Evolutionary conservation across 2,888 invertebrate genomes (phyloP), one percentile per base, ranked within the genome.

Genomic region (Caenorhabditis doughertyi): DNA sequence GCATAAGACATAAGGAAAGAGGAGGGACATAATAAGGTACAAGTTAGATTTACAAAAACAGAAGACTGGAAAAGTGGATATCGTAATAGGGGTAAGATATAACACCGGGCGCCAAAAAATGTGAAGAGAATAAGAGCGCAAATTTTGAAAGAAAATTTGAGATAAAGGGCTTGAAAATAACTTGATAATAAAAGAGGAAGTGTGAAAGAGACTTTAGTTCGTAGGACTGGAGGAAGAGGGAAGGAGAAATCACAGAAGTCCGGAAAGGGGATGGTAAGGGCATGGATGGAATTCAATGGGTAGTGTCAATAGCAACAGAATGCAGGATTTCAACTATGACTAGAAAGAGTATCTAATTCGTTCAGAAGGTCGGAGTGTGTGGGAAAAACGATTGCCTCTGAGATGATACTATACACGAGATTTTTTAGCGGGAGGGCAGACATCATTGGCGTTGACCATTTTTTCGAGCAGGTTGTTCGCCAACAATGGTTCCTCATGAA

Each of bases 401-500:
- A 32, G 16, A 56, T 8, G 29, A n/a, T 44, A 23, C 58, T 68
- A 86, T 13, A 79, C 70, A 35, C 86, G 72, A 39, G 83, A 82
- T 49, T 85, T 82, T 56, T 88, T 88, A 21, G 81, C 62, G 1
- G 88, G 88, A 23, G 88, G 88, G 5, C 83, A 82, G 27, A 55
- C 51, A 27, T 85, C 81, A 32, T 84, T 87, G 27, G 73, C 71
- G 27, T 83, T 77, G 42, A 90, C 84, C 72, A 90, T 86, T 49
- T 84, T 84, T 67, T 91, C 91, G 29, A 91, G 86, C 8, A 91
- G 80, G 11, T 70, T 65, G 71, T 88, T 90, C 35, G 87, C 87
- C 29, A 91, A 74, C 32, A 67, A 60, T 16, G 89, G 86, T 60
- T 97, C 87, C 95, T 95, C 92, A 94, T 95, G n/a, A 97, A 97